phyloP scores from a whole-genome alignment of 2,113 vertebrate species.

The Psophia crepitans region DNA sequence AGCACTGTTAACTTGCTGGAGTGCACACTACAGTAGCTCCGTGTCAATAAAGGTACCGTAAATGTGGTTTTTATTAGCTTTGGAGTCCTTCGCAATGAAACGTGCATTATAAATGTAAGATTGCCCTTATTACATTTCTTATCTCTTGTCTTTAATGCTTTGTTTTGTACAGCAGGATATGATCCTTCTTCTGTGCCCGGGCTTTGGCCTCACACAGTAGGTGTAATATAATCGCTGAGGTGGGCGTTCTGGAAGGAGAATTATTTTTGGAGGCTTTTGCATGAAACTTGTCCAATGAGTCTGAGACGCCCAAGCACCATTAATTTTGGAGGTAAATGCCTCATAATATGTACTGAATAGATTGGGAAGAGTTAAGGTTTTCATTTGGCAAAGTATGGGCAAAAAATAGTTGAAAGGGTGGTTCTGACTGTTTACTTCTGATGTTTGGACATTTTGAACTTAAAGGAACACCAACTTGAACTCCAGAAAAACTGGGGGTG shows the following conservation, averaged over 20 bases:
- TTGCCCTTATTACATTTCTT: neutral
- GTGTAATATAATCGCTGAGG: conserved; percentile 19
- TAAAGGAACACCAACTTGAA: conserved; percentile 31
- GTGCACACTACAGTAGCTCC: neutral
- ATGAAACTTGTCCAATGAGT: conserved; percentile 61
- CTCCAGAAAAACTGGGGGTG: neutral
- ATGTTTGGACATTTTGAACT: neutral
- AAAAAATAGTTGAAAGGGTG: neutral
- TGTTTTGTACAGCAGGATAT: conserved; percentile 55
- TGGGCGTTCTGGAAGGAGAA: conserved; percentile 28
- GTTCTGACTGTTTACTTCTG: neutral
- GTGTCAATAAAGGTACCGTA: neutral
- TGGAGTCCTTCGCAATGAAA: neutral
- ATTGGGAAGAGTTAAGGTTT: neutral
- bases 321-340: conserved; percentile 59
- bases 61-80: neutral
- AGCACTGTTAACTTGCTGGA: neutral
- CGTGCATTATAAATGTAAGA: neutral
- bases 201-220: conserved; percentile 35
- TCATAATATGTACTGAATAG: neutral
- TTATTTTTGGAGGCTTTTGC: conserved; percentile 40
- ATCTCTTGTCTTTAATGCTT: conserved; percentile 6
- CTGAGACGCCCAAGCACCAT: conserved; percentile 62
- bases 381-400: neutral
- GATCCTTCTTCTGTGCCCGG: conserved; percentile 29